These are phyloP conservation scores for Sebastes goodei DNA, from an alignment of 2,797 vertebrate species.

Conservation along the genomic window DNA sequence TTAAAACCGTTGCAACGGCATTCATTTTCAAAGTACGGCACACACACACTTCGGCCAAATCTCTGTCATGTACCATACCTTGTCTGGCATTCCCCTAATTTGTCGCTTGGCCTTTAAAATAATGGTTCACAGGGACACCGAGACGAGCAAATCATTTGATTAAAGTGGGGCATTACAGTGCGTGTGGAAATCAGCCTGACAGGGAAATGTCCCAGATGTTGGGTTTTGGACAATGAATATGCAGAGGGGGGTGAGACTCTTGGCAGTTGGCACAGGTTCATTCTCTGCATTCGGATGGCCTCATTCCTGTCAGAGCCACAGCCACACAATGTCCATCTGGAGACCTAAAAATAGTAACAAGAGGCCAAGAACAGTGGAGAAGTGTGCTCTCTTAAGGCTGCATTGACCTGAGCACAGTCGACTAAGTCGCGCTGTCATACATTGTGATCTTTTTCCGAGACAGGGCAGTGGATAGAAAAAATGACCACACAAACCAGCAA, in stretches of 20 bases:
- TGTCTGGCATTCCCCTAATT: conserved; percentile 53
- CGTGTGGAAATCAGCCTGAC: conserved; percentile 62
- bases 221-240: conserved; percentile 67
- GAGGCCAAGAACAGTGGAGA: conserved; percentile 42
- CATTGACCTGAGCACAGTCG: conserved; percentile 41
- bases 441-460: not conserved
- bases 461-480: not conserved
- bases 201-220: conserved; percentile 71
- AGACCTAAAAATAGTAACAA: conserved; percentile 69
- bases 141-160: conserved; percentile 65
- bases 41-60: conserved; percentile 21
- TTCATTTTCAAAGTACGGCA: conserved; percentile 31
- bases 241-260: conserved; percentile 37
- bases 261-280: conserved; percentile 56
- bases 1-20: not conserved
- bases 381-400: conserved; percentile 51
- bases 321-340: conserved; percentile 58
- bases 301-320: conserved; percentile 66
- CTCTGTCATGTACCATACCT: conserved; percentile 33
- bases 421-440: conserved; percentile 12
- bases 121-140: conserved; percentile 39
- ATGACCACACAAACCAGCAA: conserved; percentile 2
- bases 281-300: conserved; percentile 61
- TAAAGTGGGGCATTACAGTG: conserved; percentile 50
- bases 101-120: conserved; percentile 67